Evolutionary conservation across 1,140 invertebrate genomes (phyloP), one percentile per base, ranked within the genome.

Genomic region (Zaprionus taronus): DNA sequence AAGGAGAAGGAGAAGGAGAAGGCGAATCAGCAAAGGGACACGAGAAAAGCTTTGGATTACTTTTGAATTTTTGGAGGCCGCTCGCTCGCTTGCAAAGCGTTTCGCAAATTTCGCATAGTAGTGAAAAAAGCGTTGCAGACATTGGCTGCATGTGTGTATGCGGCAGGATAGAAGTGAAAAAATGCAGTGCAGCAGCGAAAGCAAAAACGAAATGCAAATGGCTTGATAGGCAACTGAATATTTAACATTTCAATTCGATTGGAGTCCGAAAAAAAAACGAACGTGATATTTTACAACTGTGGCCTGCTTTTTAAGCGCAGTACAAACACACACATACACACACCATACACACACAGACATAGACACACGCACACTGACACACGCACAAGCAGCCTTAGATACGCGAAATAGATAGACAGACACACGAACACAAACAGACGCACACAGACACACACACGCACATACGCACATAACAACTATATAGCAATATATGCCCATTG

Each of bases 401-500:
- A 47, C 41, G 41, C n/a, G n/a, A 47, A 47, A 38, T 7, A 60
- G 9, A 31, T n/a, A 63, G 17, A 67, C 36, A 38, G 14, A 53
- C 41, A 47, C 24, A 68, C 20, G 41, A 49, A 64, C 20, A 26
- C 24, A 26, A 26, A 67, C 36, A 38, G 14, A 53, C 41, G 24
- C 24, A 26, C 24, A 26, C 24, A 68, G 14, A 70, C 38, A 47
- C 12, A 65, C 4, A 77, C 49, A 77, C 58, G 44, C n/a, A 61
- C 20, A 58, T 28, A 72, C 11, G 74, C 61, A 51, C 53, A 79
- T 66, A 71, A 58, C 36, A 69, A 80, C 68, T 65, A 85, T 86
- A 85, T 89, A 89, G 81, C 84, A 89, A 89, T 92, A 91, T 92
- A 93, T 93, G 92, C 91, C 91, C 71, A 93, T 92, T 87, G 92